These are phyloP conservation scores for Emys orbicularis DNA, from an alignment of 2,797 vertebrate species.

Conservation along the genomic window DNA sequence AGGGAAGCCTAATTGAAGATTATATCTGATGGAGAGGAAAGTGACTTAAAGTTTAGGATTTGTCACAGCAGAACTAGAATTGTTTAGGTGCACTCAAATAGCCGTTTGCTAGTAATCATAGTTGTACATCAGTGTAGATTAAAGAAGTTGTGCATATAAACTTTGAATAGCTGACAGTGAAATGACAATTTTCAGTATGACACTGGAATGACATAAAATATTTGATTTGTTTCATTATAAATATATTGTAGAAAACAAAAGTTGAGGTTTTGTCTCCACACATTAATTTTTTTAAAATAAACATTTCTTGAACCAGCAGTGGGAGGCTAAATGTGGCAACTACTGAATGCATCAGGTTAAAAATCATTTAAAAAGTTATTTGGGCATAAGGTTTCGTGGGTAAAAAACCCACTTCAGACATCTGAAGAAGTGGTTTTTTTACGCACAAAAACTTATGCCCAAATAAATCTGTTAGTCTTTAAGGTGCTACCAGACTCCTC, in stretches of 20 bases:
- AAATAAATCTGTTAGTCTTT: too few species aligned
- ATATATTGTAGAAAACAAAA: accelerated
- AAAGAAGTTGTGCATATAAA: not conserved
- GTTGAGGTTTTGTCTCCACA: accelerated
- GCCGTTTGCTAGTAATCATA: not conserved
- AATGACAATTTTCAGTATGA: not conserved
- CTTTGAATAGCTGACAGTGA: not conserved
- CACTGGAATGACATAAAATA: not conserved
- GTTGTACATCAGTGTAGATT: not conserved
- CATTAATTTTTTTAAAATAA: not conserved
- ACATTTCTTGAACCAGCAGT: not conserved
- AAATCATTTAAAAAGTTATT: not conserved
- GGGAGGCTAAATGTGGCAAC: not conserved
- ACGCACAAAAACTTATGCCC: too few species aligned
- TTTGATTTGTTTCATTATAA: not conserved
- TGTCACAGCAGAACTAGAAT: accelerated
- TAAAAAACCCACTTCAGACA: too few species aligned
- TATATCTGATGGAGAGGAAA: not conserved
- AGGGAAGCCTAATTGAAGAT: not conserved
- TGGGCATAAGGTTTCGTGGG: too few species aligned
- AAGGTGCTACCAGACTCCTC: too few species aligned
- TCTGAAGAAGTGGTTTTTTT: too few species aligned
- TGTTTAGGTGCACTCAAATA: not conserved
- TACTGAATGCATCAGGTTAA: not conserved
- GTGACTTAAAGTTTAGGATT: not conserved